Evolutionary conservation across 1,140 invertebrate genomes (phyloP).

Genomic region (Calycopis cecrops): DNA sequence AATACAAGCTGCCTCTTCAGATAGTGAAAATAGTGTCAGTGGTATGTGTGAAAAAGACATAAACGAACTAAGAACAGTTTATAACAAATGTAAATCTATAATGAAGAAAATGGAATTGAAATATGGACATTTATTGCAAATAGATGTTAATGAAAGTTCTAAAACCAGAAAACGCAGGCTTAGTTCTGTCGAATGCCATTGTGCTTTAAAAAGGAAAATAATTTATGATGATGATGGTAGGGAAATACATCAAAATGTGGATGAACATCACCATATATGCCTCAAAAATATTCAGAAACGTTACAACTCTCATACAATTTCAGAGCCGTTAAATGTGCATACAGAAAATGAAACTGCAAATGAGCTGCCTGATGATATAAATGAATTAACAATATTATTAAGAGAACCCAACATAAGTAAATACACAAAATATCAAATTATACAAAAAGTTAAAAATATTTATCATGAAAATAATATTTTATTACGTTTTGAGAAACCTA

Average conservation of each 20-base stretch:
- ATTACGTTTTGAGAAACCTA: constrained; percentile 45
- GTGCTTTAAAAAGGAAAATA: constrained; percentile 47
- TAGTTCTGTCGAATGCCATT: constrained; percentile 35
- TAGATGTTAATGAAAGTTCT: constrained; percentile 22
- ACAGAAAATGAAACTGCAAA: constrained; percentile 37
- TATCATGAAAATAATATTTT: constrained; percentile 41
- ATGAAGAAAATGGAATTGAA: constrained; percentile 56
- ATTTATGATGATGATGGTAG: constrained; percentile 55
- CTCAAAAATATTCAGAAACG: constrained; percentile 28
- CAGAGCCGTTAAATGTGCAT: constrained; percentile 7
- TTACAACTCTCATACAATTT: not conserved
- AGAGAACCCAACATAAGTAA: constrained; percentile 33
- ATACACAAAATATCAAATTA: constrained; percentile 36
- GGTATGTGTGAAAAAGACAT: constrained; percentile 43
- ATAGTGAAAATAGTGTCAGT: not conserved
- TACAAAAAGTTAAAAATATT: constrained; percentile 46
- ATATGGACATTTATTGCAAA: constrained; percentile 54
- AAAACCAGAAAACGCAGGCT: constrained; percentile 16
- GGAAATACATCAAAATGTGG: constrained; percentile 29
- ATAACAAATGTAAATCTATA: constrained; percentile 48
- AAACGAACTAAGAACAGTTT: constrained; percentile 43
- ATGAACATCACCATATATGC: constrained; percentile 44
- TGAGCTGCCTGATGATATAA: constrained; percentile 39
- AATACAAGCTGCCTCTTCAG: not conserved
- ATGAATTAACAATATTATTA: constrained; percentile 37